A percentile compares a stretch with the other conserved stretches of the same genome.
These are phyloP conservation scores for Rhyacophila evoluta DNA, from an alignment of 2,888 invertebrate species.

Conservation along the genomic window DNA sequence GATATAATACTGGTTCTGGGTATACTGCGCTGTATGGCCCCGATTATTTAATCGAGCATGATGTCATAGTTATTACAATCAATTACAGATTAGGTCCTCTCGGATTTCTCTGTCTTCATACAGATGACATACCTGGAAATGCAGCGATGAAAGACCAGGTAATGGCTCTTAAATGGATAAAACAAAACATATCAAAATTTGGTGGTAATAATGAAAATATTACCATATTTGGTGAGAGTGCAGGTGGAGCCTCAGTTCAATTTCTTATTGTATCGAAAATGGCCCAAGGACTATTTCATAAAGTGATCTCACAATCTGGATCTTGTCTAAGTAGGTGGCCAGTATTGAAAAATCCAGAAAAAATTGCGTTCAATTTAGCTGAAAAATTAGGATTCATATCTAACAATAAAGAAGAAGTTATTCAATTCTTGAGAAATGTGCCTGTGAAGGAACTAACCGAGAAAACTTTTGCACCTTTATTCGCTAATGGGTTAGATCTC, in stretches of 20 bases:
- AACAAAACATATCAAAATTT: constrained; percentile 41
- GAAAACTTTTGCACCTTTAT: background rate
- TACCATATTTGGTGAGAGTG: constrained; percentile 47
- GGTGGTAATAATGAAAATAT: constrained; percentile 43
- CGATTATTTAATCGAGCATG: constrained; percentile 36
- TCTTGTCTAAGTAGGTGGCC: constrained; percentile 27
- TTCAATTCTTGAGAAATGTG: constrained; percentile 29
- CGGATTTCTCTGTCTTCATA: constrained; percentile 44
- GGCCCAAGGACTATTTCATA: constrained; percentile 33
- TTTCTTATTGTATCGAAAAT: constrained; percentile 23
- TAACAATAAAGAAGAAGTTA: constrained; percentile 28
- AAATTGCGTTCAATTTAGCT: constrained; percentile 29
- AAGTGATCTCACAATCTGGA: constrained; percentile 43
- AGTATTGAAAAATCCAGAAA: background rate
- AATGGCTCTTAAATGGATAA: constrained; percentile 41
- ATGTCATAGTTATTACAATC: constrained; percentile 42
- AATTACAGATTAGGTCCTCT: constrained; percentile 45
- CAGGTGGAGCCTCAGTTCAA: constrained; percentile 44
- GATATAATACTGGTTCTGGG: constrained; percentile 37
- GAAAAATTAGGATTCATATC: constrained; percentile 37
- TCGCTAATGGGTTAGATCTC: background rate
- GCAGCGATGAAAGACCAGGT: constrained; percentile 48
- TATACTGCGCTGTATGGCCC: constrained; percentile 34
- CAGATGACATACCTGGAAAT: constrained; percentile 42
- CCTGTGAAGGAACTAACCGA: constrained; percentile 36